Percentiles rank a stretch among this genome's conserved stretches.
Evolutionary conservation across 2,888 invertebrate genomes (phyloP).

Genomic region (Stenodema calcarata): DNA sequence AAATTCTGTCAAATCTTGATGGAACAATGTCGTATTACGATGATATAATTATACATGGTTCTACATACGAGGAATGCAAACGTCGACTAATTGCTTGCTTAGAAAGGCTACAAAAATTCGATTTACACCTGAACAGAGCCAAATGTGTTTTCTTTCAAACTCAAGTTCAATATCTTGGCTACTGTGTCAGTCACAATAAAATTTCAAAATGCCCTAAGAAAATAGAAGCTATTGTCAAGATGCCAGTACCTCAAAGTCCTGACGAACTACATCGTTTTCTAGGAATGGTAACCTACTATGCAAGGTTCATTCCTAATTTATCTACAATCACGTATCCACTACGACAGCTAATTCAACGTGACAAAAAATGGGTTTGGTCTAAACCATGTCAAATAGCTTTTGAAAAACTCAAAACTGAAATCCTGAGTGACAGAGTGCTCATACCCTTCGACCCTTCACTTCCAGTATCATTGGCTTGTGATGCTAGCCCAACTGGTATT

Average conservation of each 20-base stretch:
- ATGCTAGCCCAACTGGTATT: conserved; percentile 52
- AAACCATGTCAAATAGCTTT: conserved; percentile 55
- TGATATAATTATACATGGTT: conserved; percentile 36
- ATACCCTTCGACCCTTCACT: conserved; percentile 54
- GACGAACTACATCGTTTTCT: conserved; percentile 43
- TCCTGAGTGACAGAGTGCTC: conserved; percentile 54
- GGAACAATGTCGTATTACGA: conserved; percentile 4
- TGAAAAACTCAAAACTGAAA: conserved; percentile 54
- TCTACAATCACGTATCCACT: no score
- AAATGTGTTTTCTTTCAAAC: conserved; percentile 33
- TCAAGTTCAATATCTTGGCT: conserved; percentile 26
- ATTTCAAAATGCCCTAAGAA: conserved; percentile 47
- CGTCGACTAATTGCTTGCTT: not conserved
- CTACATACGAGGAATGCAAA: conserved; percentile 5
- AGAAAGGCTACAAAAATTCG: not conserved
- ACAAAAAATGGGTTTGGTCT: conserved; percentile 53
- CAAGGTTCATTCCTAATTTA: conserved; percentile 29
- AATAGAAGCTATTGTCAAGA: conserved; percentile 30
- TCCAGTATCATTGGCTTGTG: conserved; percentile 52
- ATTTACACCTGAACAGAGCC: conserved; percentile 33
- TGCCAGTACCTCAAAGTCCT: conserved; percentile 41
- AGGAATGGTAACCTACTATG: conserved; percentile 39
- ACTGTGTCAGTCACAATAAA: conserved; percentile 30
- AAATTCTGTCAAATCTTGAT: not conserved
- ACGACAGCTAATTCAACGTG: conserved; percentile 49